These are phyloP conservation scores for Melieria omissa DNA, from an alignment of 2,888 invertebrate genomes.

Conservation along the genomic window DNA sequence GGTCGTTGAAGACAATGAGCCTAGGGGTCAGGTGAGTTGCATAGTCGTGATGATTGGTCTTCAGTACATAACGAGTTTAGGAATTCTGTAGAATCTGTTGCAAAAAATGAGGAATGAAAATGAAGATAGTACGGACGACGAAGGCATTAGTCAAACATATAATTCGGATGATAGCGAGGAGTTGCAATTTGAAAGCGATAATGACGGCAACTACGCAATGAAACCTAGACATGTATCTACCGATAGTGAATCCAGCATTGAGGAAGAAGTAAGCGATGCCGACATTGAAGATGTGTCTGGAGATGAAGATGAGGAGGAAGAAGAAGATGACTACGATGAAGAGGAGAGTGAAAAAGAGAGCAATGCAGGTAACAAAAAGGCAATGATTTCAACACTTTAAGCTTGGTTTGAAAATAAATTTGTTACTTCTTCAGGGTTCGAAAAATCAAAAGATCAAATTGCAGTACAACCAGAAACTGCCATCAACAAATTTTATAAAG, in stretches of 20 bases:
- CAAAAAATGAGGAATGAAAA: constrained; percentile 60
- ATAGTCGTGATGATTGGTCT: not conserved
- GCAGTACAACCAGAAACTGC: not conserved
- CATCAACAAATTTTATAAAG: constrained; percentile 14
- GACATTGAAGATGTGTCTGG: constrained; percentile 59
- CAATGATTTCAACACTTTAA: constrained; percentile 15
- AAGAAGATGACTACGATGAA: constrained; percentile 49
- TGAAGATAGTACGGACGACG: constrained; percentile 68
- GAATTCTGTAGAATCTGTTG: constrained; percentile 53
- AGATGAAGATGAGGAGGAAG: constrained; percentile 64
- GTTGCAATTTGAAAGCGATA: constrained; percentile 70
- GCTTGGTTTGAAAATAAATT: too few species aligned
- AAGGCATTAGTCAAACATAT: constrained; percentile 59
- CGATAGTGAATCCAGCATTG: constrained; percentile 47
- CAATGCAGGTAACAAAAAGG: constrained; percentile 5
- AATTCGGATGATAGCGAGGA: constrained; percentile 62
- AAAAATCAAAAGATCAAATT: constrained; percentile 15
- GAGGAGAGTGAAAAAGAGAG: constrained; percentile 37
- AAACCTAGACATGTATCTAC: constrained; percentile 46
- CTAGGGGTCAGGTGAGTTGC: not conserved
- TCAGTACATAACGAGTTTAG: not conserved
- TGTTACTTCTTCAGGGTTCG: too few species aligned
- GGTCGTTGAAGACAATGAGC: constrained; percentile 3
- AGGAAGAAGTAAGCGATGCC: constrained; percentile 57
- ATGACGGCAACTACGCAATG: constrained; percentile 69